phyloP scores from a whole-genome alignment of 2,797 vertebrate species.

The Ceryle rudis region DNA sequence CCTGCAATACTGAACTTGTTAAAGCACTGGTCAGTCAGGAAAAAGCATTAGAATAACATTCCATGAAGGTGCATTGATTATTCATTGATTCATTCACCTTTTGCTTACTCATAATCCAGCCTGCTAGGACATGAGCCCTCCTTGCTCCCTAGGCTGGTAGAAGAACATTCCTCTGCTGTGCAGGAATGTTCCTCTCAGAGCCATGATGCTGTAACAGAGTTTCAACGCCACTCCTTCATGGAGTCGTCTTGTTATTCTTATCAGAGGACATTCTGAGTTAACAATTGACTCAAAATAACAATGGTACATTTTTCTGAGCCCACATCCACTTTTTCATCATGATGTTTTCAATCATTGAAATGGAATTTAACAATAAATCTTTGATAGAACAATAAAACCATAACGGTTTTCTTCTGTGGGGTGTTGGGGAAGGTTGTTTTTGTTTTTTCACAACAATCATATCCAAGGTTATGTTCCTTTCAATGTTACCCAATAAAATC shows the following conservation, averaged over 20 bases:
- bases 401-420: background rate
- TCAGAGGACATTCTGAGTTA: constrained; percentile 1
- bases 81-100: background rate
- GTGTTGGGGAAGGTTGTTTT: background rate
- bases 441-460: background rate
- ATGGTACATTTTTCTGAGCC: background rate
- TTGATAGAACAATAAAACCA: constrained; percentile 42
- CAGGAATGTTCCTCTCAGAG: background rate
- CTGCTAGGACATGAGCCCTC: background rate
- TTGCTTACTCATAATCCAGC: background rate
- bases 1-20: background rate
- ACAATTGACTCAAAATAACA: constrained; percentile 1
- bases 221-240: background rate
- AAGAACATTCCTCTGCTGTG: background rate
- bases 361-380: constrained; percentile 53
- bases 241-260: background rate
- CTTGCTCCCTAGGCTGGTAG: background rate
- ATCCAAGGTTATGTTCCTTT: constrained; percentile 19
- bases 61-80: background rate
- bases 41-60: background rate
- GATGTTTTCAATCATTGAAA: constrained; percentile 29
- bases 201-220: background rate
- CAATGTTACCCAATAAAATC: constrained; percentile 34
- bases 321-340: constrained; percentile 32
- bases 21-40: background rate